A percentile compares a stretch with the other conserved stretches of the same genome.
phyloP scores from a whole-genome alignment of 2,888 invertebrate genomes.

The Agrilus mali region DNA sequence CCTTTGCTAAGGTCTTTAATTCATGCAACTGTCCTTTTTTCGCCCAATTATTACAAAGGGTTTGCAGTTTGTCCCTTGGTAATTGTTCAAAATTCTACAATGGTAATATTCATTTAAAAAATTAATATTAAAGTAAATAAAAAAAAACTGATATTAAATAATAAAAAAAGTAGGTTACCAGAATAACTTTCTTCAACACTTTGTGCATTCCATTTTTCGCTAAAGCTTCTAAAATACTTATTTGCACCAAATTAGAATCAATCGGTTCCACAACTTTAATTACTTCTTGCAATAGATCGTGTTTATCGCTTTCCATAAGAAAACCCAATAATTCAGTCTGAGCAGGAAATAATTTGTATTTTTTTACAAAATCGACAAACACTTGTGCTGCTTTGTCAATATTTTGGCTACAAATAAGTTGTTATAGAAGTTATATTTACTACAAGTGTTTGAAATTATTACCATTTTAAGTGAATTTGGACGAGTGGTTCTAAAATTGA shows the following conservation, averaged over 20 bases:
- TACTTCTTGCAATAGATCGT: slow-evolving; percentile 29
- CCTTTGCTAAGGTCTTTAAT: slow-evolving; percentile 20
- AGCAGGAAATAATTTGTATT: slow-evolving; percentile 48
- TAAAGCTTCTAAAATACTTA: slow-evolving; percentile 39
- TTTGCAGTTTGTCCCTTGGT: slow-evolving; percentile 23
- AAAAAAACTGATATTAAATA: no score
- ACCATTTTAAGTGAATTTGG: slow-evolving; percentile 44
- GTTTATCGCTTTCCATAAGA: slow-evolving; percentile 29
- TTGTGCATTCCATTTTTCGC: slow-evolving; percentile 42
- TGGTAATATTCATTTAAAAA: slow-evolving; percentile 22
- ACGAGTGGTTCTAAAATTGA: slow-evolving; percentile 49
- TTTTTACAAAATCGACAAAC: slow-evolving; percentile 36
- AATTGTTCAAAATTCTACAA: slow-evolving; percentile 29
- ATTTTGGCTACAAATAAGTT: slow-evolving; percentile 34
- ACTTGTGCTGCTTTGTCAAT: slow-evolving; percentile 41
- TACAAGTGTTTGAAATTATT: not conserved
- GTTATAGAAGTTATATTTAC: no score
- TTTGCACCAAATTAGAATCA: slow-evolving; percentile 33
- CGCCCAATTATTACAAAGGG: slow-evolving; percentile 25
- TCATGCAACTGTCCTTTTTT: slow-evolving; percentile 22
- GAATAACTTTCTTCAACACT: slow-evolving; percentile 36
- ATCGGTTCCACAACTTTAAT: slow-evolving; percentile 28
- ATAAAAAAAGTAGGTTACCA: slow-evolving; percentile 26
- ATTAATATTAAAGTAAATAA: no score
- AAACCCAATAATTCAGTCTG: slow-evolving; percentile 47